Conservation (phyloP, 2,113 vertebrate genomes). For the Neogale vison region DNA sequence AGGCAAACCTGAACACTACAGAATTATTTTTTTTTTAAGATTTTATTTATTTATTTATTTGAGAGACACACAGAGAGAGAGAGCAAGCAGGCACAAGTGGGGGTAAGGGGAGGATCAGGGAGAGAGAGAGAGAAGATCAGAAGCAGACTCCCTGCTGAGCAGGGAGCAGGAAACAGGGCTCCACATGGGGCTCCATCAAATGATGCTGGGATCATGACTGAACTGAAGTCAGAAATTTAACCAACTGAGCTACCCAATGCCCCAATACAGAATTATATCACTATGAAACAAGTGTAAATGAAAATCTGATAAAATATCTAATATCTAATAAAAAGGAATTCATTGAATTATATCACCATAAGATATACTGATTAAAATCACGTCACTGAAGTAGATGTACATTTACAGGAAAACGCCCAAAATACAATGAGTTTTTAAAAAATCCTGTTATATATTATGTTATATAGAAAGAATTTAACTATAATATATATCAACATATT, state of each 20-base stretch:
- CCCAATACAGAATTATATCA: neutral
- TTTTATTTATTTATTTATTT: no score
- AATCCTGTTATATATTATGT: neutral
- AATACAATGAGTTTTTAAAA: neutral
- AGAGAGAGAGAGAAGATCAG: no score
- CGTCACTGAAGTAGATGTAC: neutral
- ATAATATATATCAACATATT: neutral
- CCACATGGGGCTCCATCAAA: no score
- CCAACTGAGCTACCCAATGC: neutral
- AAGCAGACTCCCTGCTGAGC: no score
- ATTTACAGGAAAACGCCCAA: neutral
- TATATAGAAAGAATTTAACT: neutral
- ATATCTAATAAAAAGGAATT: neutral
- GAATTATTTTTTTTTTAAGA: no score
- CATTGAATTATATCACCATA: neutral
- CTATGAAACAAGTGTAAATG: neutral
- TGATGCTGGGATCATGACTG: neutral
- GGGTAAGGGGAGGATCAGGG: no score
- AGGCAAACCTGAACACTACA: neutral
- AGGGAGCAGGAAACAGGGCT: no score
- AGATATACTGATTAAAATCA: neutral
- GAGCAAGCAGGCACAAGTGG: no score
- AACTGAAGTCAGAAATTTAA: neutral
- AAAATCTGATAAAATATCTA: neutral
- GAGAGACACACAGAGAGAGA: no score